phyloP scores from a whole-genome alignment of 1,140 invertebrate genomes.

The Spodoptera litura region DNA sequence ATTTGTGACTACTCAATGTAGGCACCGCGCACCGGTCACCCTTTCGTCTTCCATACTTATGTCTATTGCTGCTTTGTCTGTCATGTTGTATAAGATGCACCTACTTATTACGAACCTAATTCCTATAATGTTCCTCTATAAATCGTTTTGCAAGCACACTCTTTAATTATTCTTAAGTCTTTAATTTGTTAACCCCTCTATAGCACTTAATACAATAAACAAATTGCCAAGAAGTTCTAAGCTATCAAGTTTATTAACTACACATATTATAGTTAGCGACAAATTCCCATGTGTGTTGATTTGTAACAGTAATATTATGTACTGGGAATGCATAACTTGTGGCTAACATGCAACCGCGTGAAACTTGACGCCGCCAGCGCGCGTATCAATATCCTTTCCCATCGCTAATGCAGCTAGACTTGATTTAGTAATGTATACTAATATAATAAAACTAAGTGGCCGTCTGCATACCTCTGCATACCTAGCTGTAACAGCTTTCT shows the following conservation, averaged over 20 bases:
- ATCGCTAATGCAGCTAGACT: slow-evolving; percentile 54
- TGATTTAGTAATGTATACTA: slow-evolving; percentile 42
- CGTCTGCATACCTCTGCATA: slow-evolving; percentile 2
- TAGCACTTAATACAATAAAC: background rate
- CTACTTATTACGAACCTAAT: background rate
- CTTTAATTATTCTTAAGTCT: too few relatives aligned
- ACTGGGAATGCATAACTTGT: slow-evolving; percentile 68
- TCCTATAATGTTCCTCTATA: too few relatives aligned
- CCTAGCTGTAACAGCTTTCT: background rate
- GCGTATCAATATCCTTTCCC: slow-evolving; percentile 73
- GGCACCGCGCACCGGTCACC: slow-evolving; percentile 6
- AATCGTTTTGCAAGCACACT: too few relatives aligned
- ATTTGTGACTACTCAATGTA: slow-evolving; percentile 2
- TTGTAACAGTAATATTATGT: slow-evolving; percentile 72
- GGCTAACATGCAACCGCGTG: slow-evolving; percentile 71
- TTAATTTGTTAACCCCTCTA: too few relatives aligned
- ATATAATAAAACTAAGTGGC: slow-evolving; percentile 35
- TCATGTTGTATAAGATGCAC: background rate
- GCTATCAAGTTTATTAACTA: background rate
- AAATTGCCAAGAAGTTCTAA: background rate
- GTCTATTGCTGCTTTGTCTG: background rate
- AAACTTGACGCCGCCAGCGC: slow-evolving; percentile 67
- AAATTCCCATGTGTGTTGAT: slow-evolving; percentile 74
- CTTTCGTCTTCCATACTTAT: background rate
- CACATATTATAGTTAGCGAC: slow-evolving; percentile 1